phyloP scores from a whole-genome alignment of 1,140 invertebrate genomes.

The Cryptotermes secundus region DNA sequence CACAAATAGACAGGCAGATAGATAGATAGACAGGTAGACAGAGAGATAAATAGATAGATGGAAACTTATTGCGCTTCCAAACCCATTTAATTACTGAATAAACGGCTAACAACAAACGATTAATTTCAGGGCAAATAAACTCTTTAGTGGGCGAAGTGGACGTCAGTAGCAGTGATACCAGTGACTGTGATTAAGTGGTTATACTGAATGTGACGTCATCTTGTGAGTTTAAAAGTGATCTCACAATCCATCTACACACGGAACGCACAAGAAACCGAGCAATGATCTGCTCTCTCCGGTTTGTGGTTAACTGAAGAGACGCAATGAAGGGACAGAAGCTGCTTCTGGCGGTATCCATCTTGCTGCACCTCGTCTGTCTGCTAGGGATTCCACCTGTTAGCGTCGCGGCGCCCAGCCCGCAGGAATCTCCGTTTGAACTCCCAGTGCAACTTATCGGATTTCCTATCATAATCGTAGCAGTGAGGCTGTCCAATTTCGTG shows the following conservation, averaged over 20 bases:
- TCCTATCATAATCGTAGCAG: conserved; percentile 76
- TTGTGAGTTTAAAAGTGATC: neutral
- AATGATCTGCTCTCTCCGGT: too few species aligned
- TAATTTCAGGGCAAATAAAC: too few species aligned
- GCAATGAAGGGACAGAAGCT: neutral
- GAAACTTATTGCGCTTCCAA: too few species aligned
- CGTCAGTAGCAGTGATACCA: too few species aligned
- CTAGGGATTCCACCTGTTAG: neutral
- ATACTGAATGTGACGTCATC: neutral
- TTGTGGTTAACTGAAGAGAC: neutral
- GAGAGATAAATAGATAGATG: too few species aligned
- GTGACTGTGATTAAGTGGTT: neutral
- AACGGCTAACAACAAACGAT: too few species aligned
- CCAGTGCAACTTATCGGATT: conserved; percentile 81
- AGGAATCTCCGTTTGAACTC: conserved; percentile 68
- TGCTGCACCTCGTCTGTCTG: neutral
- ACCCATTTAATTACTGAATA: too few species aligned
- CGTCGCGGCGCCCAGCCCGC: conserved; percentile 37
- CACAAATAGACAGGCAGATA: too few species aligned
- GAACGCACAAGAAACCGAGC: too few species aligned
- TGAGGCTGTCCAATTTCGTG: conserved; percentile 77
- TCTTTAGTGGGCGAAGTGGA: too few species aligned
- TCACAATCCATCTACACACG: too few species aligned
- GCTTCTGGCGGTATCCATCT: neutral
- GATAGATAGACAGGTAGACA: too few species aligned